Conservation (phyloP, 2,113 vertebrate species). For the Peromyscus maniculatus region DNA sequence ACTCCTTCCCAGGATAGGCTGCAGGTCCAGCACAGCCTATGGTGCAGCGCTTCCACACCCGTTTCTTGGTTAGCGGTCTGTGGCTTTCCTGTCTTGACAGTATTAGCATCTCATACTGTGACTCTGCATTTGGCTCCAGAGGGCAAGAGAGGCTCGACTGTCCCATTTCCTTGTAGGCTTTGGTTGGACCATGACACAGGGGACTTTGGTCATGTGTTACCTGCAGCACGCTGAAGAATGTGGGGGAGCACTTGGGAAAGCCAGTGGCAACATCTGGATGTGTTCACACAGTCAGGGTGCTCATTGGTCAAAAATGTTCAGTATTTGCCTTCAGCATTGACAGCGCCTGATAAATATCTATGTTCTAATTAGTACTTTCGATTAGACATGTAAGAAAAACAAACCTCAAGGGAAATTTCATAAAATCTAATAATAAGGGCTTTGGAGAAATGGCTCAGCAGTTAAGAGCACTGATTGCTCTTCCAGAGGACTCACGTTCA, state of each 20-base stretch:
- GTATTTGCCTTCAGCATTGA: neutral
- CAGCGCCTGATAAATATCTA: neutral
- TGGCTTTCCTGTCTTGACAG: neutral
- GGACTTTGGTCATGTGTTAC: neutral
- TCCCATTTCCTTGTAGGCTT: neutral
- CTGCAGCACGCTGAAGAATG: neutral
- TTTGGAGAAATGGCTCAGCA: neutral
- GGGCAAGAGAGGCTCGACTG: neutral
- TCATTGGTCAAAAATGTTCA: neutral
- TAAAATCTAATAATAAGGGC: neutral
- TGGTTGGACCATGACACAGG: neutral
- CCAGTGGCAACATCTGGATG: too few relatives aligned
- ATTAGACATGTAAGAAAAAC: neutral
- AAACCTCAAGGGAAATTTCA: constrained; percentile 26
- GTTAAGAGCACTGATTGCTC: neutral
- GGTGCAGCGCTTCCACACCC: neutral
- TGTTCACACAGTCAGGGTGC: neutral
- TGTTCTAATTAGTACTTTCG: neutral
- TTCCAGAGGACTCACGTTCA: neutral
- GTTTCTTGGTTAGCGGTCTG: neutral
- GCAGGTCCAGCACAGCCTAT: neutral
- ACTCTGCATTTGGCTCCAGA: neutral
- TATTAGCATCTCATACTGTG: neutral
- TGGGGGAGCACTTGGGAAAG: neutral
- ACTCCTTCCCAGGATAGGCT: neutral